Conservation (phyloP, 2,113 vertebrate genomes). For the Calcarius ornatus region DNA sequence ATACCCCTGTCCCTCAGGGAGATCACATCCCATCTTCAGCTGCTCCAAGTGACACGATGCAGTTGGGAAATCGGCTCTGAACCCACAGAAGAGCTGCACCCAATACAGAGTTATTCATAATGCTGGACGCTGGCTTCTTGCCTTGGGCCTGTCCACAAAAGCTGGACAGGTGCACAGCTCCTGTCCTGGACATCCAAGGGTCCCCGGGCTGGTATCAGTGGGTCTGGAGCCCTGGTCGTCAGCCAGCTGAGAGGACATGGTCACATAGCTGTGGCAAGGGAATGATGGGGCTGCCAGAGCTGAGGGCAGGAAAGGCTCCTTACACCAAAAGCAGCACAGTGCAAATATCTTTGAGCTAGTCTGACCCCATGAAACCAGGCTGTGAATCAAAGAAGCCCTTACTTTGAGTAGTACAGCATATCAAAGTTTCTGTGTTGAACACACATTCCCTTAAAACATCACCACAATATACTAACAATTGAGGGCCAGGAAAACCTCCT, state of each 20-base stretch:
- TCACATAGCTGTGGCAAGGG: not conserved
- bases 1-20: not conserved
- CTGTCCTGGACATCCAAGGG: accelerated
- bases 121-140: not conserved
- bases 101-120: not conserved
- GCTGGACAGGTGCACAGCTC: not conserved
- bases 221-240: accelerated
- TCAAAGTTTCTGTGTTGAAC: not conserved
- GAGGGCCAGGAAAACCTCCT: not conserved
- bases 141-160: not conserved
- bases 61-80: not conserved
- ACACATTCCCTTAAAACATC: not conserved
- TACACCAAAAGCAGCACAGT: not conserved
- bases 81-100: not conserved
- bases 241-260: not conserved
- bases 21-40: not conserved
- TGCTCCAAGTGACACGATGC: not conserved
- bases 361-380: not conserved
- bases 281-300: not conserved
- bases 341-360: not conserved
- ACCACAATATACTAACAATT: not conserved
- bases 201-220: accelerated
- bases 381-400: not conserved
- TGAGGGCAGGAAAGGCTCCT: accelerated
- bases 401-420: not conserved